Conservation (phyloP, 2,797 vertebrate species). For the Valencia hispanica region DNA sequence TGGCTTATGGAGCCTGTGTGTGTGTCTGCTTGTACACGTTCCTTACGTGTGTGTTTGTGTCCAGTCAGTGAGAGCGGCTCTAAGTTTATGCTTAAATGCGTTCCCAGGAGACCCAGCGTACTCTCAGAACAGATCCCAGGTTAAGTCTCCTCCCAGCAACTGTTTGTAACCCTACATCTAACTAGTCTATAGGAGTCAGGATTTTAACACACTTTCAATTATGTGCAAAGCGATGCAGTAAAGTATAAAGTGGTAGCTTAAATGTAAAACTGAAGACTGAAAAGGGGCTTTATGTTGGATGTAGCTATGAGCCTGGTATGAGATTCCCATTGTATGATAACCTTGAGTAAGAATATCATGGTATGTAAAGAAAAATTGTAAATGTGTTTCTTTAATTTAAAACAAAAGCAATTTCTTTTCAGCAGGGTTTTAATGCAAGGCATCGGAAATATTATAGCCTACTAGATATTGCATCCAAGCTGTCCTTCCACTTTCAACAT, state of each 20-base stretch:
- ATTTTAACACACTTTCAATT: too few relatives aligned
- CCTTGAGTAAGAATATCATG: background rate
- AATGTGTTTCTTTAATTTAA: background rate
- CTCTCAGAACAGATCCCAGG: conserved; percentile 9
- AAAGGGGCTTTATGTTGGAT: background rate
- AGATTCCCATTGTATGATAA: background rate
- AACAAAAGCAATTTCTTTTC: background rate
- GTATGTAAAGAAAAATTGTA: background rate
- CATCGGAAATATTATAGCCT: too few relatives aligned
- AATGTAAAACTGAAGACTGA: too few relatives aligned
- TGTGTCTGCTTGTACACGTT: conserved; percentile 1
- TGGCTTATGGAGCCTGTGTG: conserved; percentile 42
- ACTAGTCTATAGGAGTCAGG: background rate
- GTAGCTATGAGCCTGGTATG: background rate
- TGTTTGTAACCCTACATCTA: background rate
- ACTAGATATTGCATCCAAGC: background rate
- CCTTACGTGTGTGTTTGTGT: conserved; percentile 8
- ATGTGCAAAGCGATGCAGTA: background rate
- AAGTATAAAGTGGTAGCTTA: background rate
- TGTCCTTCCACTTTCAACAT: too few relatives aligned
- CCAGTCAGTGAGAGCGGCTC: conserved; percentile 19
- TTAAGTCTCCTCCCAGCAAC: conserved; percentile 2
- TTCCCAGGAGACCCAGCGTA: conserved; percentile 28
- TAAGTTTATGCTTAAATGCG: conserved; percentile 40
- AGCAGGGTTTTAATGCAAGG: background rate